Base-by-base conservation (phyloP, 1,140 invertebrate species). In the Diorhabda carinulata region DNA sequence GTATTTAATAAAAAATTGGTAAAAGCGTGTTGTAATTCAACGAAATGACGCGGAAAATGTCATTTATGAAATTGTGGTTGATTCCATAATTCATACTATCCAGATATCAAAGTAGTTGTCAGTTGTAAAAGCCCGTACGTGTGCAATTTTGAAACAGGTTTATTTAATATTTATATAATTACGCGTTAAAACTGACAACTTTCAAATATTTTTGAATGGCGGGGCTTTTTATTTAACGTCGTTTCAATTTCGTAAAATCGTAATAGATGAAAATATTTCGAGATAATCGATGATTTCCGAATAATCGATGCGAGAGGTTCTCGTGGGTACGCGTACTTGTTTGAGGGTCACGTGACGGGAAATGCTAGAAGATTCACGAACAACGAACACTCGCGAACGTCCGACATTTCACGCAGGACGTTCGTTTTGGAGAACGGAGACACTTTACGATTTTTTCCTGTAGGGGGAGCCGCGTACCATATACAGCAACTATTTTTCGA, bases 41-140 rank as follows among this genome's bases (percentile, higher is more conserved):
- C 45, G 9, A 52, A 52, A 42, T 67, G 67, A 73, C 69, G 65
- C 68, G 66, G 70, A 70, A 70, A 70, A 70, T 70, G 72, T 73
- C 72, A 73, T 73, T 73, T 73, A 70, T 73, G 72, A 70, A 73
- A 73, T 70, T 70, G 72, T 68, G 72, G 72, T 70, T 73, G 70
- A 63, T 67, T 73, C 64, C 68, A 73, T 73, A 70, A 73, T 73
- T 73, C 66, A 73, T 64, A 68, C 61, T 69, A 57, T 70, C 70
- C 65, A 70, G 70, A 73, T 73, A 70, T 68, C 72, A 70, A 64
- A 66, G 72, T 66, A 60, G 67, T 60, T 70, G 72, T 73, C 72
- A 69, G 60, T 66, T 63, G 68, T 70, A 67, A 67, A 67, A 67
- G 57, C 65, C 66, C 59, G 69, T 68, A 73, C 68, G 62, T 70